A percentile compares a stretch with the other conserved stretches of the same genome.
Evolutionary conservation across 2,888 invertebrate species (phyloP).

Genomic region (Dasysyrphus tricinctus): DNA sequence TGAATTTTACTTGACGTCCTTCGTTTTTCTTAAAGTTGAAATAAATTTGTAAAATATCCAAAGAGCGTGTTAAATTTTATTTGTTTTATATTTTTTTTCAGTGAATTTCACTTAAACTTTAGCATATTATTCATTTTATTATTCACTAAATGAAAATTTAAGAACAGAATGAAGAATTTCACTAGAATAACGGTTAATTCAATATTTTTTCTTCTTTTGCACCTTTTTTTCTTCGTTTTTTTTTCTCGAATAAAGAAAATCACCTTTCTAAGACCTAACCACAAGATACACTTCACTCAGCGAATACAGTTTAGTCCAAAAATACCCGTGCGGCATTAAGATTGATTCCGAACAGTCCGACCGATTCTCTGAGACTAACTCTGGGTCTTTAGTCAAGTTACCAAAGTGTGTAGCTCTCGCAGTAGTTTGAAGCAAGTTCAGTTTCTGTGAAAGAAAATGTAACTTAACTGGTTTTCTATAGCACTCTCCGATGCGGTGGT

Average conservation of each 20-base stretch:
- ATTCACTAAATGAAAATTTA: constrained; percentile 1
- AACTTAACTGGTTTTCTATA: constrained; percentile 72
- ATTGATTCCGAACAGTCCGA: constrained; percentile 54
- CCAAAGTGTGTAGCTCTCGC: not conserved
- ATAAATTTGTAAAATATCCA: constrained; percentile 60
- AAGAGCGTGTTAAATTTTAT: constrained; percentile 4
- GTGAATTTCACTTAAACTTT: constrained; percentile 13
- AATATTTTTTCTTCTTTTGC: constrained; percentile 43
- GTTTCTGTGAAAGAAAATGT: constrained; percentile 62
- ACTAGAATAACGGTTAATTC: constrained; percentile 56
- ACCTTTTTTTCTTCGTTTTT: constrained; percentile 41
- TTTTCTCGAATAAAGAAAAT: constrained; percentile 27
- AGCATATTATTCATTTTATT: constrained; percentile 33
- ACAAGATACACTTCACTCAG: constrained; percentile 54
- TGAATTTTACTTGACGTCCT: constrained; percentile 66
- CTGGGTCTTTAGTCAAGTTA: constrained; percentile 12
- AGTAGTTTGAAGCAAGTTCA: constrained; percentile 32
- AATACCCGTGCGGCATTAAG: constrained; percentile 40
- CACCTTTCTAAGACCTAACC: constrained; percentile 52
- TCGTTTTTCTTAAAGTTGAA: constrained; percentile 46
- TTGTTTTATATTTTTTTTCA: not conserved
- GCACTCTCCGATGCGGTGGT: constrained; percentile 9
- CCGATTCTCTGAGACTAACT: constrained; percentile 68
- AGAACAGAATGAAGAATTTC: constrained; percentile 28
- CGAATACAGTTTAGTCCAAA: constrained; percentile 35